Conservation (phyloP, 1,140 invertebrate species). For the Meloidogyne floridensis region DNA sequence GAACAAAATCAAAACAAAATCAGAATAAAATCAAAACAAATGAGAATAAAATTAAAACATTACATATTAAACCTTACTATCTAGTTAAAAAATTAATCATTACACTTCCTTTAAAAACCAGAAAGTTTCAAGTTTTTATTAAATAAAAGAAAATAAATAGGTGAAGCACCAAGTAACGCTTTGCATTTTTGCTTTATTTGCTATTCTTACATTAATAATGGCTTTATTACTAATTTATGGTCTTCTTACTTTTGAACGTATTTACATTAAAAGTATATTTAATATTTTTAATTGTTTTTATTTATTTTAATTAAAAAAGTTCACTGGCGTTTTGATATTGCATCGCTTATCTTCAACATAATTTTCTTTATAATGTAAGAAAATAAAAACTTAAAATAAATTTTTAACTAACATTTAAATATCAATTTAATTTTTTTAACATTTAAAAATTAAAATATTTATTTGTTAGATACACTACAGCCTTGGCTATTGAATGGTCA, state of each 20-base stretch:
- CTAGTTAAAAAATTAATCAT: too few species aligned
- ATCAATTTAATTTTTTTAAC: neutral
- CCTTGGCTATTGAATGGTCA: neutral
- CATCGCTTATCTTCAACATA: slow-evolving; percentile 11
- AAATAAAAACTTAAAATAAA: neutral
- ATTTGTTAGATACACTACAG: neutral
- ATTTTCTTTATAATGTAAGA: slow-evolving; percentile 10
- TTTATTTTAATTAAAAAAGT: neutral
- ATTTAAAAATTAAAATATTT: too few species aligned
- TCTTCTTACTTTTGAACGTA: slow-evolving; percentile 7
- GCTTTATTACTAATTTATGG: slow-evolving; percentile 12
- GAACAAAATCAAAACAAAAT: too few species aligned
- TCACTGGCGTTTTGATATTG: slow-evolving; percentile 18
- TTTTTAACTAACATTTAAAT: too few species aligned
- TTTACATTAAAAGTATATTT: neutral
- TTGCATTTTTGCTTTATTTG: neutral
- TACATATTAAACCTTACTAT: too few species aligned
- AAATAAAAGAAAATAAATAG: neutral
- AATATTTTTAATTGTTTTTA: neutral
- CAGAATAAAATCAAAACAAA: too few species aligned
- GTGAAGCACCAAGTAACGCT: slow-evolving; percentile 1
- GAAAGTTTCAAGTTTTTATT: neutral
- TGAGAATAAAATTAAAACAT: too few species aligned
- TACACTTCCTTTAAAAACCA: too few species aligned
- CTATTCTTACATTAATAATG: slow-evolving; percentile 10